Percentiles rank a stretch among this genome's conserved stretches.
Conservation (phyloP, 2,113 vertebrate genomes). For the Nothocercus julius region DNA sequence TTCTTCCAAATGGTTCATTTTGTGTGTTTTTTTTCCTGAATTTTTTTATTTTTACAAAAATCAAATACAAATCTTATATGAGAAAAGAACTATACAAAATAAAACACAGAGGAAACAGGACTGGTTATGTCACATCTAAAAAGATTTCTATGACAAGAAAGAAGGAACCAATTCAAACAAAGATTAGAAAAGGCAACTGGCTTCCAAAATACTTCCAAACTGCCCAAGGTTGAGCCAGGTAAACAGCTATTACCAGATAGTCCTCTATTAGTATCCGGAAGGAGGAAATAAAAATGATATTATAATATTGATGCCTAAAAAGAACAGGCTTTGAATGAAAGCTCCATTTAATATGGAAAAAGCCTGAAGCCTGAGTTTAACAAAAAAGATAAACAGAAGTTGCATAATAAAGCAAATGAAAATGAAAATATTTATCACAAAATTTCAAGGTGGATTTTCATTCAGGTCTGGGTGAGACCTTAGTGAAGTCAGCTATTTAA, state of each 20-base stretch:
- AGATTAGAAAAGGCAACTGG: not conserved
- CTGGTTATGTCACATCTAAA: not conserved
- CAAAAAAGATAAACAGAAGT: not conserved
- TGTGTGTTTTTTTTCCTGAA: not conserved
- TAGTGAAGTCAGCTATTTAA: not conserved
- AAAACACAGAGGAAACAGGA: not conserved
- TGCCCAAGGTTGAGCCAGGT: not conserved
- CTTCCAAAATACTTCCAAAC: constrained; percentile 17
- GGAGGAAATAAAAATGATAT: not conserved
- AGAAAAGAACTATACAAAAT: not conserved
- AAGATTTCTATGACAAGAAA: not conserved
- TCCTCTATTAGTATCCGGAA: not conserved
- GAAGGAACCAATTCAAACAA: constrained; percentile 7
- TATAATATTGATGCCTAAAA: not conserved
- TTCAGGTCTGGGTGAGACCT: not conserved
- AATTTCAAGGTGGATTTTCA: not conserved
- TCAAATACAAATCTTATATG: not conserved
- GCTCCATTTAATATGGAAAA: not conserved
- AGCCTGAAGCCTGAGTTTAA: not conserved
- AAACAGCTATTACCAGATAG: not conserved
- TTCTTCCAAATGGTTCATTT: not conserved
- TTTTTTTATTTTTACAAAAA: not conserved
- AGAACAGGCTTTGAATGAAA: not conserved
- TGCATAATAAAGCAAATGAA: not conserved
- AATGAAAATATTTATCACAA: not conserved